phyloP scores from a whole-genome alignment of 2,888 invertebrate genomes.

The Clostera curtula region DNA sequence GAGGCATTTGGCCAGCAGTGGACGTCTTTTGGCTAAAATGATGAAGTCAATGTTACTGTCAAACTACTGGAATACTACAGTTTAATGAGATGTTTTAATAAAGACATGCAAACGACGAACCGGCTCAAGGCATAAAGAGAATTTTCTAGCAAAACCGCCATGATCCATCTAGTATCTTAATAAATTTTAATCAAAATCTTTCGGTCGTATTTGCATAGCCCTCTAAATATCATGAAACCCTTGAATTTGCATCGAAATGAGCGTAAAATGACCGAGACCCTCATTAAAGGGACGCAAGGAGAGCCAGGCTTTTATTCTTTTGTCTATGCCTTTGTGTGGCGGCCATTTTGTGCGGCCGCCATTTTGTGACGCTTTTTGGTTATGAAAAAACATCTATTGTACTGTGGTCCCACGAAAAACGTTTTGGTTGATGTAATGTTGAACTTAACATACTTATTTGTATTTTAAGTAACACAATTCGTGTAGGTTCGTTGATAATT shows the following conservation, averaged over 20 bases:
- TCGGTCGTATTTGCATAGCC: constrained; percentile 58
- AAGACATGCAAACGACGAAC: too few species aligned
- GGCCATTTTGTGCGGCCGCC: constrained; percentile 41
- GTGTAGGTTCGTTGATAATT: too few species aligned
- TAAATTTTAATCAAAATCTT: constrained; percentile 69
- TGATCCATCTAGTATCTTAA: constrained; percentile 26
- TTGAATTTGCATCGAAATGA: constrained; percentile 69
- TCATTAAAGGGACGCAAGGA: constrained; percentile 52
- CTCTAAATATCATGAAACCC: constrained; percentile 58
- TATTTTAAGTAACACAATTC: too few species aligned
- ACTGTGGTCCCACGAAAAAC: constrained; percentile 2
- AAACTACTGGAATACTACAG: too few species aligned
- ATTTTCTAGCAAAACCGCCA: constrained; percentile 8
- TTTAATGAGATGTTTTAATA: too few species aligned
- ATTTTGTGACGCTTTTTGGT: constrained; percentile 47
- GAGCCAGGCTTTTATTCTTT: constrained; percentile 55
- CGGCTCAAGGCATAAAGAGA: too few species aligned
- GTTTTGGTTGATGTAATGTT: too few species aligned
- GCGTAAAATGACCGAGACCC: constrained; percentile 61
- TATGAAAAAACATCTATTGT: constrained; percentile 41
- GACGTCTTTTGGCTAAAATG: too few species aligned
- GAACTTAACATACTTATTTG: too few species aligned
- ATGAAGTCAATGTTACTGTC: too few species aligned
- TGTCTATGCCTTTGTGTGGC: constrained; percentile 48
- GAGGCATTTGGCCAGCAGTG: too few species aligned